Conservation (phyloP, 2,113 vertebrate genomes). For the Myrmecophaga tridactyla region DNA sequence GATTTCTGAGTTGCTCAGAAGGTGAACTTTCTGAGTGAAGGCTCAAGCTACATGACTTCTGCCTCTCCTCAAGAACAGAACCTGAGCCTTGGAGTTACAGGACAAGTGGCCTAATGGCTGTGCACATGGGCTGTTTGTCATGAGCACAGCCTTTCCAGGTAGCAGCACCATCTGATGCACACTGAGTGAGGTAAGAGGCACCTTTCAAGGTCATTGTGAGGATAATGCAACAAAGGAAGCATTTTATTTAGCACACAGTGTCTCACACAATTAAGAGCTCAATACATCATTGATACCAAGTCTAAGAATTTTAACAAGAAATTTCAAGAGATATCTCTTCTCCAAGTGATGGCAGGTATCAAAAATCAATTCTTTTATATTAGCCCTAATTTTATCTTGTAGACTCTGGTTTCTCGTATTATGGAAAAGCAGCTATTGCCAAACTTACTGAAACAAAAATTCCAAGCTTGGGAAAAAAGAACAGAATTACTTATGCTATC, state of each 20-base stretch:
- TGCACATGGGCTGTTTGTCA: too few relatives aligned
- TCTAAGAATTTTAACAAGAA: background rate
- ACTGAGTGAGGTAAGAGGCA: background rate
- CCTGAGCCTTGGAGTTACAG: too few relatives aligned
- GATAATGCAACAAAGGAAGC: background rate
- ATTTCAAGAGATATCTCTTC: background rate
- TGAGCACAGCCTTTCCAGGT: too few relatives aligned
- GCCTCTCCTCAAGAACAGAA: background rate
- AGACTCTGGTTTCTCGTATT: constrained; percentile 10
- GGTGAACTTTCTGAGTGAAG: background rate
- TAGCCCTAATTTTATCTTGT: background rate
- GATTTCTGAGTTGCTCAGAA: background rate
- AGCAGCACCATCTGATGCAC: background rate
- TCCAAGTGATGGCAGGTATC: background rate
- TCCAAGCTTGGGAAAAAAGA: constrained; percentile 6
- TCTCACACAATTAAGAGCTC: background rate
- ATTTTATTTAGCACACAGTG: background rate
- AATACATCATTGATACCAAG: background rate
- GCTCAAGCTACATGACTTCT: background rate
- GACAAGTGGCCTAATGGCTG: too few relatives aligned
- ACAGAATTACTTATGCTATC: constrained; percentile 5
- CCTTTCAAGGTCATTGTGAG: background rate
- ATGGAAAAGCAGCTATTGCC: background rate
- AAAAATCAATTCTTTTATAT: background rate
- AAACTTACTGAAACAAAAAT: constrained; percentile 34